Evolutionary conservation across 2,113 vertebrate genomes (phyloP), one percentile per base, ranked within the genome.

Genomic region (Anguilla japonica): DNA sequence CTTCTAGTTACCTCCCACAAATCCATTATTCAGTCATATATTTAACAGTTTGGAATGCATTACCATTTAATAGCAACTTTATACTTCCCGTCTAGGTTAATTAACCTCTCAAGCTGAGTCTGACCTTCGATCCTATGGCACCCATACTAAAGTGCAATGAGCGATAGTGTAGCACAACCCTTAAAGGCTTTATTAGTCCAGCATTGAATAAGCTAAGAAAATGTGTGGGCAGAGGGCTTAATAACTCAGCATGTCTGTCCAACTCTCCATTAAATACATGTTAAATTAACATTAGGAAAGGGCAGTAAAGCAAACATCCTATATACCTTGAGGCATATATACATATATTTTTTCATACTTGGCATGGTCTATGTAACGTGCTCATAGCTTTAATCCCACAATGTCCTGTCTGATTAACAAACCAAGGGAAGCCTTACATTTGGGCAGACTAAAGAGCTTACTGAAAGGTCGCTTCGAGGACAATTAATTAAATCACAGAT

Each of bases 31-130:
- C 41, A 86, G 88, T 88, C 91, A 93, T 88, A 93, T 88, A 90
- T 79, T 90, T 92, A 82, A 88, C 50, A 86, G 87, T 80, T 87
- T 84, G 87, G 89, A 75, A 87, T 87, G 93, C 93, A 92, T 94
- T 94, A 92, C 83, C 91, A 92, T 92, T 94, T 94, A 93, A 94
- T 95, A 92, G 94, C 88, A 91, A 88, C 39, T 84, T 91, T 92
- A 91, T 79, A 92, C 83, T 87, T 91, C 5, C 92, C 92, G 92
- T 93, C 91, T 91, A 88, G 92, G 83, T 93, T 94, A 93, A 95
- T 94, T 94, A 94, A 93, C 91, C 92, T 93, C 89, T 92, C 83
- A 82, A 89, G 92, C 92, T 43, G 82, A 93, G 88, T 84, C 86
- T 91, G 92, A 95, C 93, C 93, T 94, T 93, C 90, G 84, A 87